Base-by-base conservation (phyloP, 2,797 vertebrate genomes). In the Aphelocoma californica region DNA sequence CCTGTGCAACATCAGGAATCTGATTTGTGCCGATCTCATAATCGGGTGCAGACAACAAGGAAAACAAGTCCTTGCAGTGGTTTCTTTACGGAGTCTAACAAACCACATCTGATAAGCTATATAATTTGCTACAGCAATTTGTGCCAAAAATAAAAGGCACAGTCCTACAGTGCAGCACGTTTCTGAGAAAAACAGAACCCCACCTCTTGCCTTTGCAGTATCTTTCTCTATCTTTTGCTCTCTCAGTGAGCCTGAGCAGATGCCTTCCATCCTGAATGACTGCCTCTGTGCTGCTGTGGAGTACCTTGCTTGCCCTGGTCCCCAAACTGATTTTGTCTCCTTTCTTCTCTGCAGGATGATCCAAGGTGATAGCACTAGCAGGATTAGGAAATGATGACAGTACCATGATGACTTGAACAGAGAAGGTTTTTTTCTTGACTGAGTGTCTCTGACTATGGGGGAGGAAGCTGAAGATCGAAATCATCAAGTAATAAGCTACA, bases 61-160 rank as follows among this genome's bases (percentile, higher is more conserved):
- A 97, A 94, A 97, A 97, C 96, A 96, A 98, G 93, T 96, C 95
- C 96, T 95, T 97, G 95, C 94, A 90, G 95, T 97, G 97, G 97
- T 98, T 97, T 97, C 94, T 97, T 95, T 77, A 97, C 96, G 86
- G 93, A 97, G 96, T 92, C 97, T 96, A 95, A 97, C 97, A 98
- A 98, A 96, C 97, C 97, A 97, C 98, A 98, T 98, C 97, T 98
- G 98, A 98, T 98, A 98, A 98, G 97, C 97, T 97, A 95, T 97
- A 96, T 98, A 98, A 98, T 98, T 98, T 98, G 97, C 97, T 97
- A 73, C 95, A 97, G 97, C 96, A 97, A 97, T 97, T 97, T 97
- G 97, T 97, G 97, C 98, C 98, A 98, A 98, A 98, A 98, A 98
- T 97, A 98, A 98, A 97, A 98, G 97, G 90, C 97, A 94, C 86